Evolutionary conservation across 92 coral and sea anemone genomes (phyloP), one percentile per base, ranked within the genome.

Genomic region (Scolanthus callimorphus): DNA sequence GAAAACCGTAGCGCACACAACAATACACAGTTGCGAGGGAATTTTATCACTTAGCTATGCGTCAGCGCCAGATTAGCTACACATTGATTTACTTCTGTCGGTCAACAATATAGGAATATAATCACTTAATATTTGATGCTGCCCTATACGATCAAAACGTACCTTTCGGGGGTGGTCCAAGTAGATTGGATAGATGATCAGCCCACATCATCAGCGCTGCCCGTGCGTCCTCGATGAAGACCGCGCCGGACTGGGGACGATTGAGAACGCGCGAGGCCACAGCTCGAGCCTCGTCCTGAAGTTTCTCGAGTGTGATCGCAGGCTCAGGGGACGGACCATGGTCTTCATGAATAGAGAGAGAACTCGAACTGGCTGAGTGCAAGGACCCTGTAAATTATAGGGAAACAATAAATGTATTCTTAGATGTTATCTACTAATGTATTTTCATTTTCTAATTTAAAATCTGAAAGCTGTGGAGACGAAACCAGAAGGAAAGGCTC

Each of bases 161-260:
- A 86, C 97, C 97, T 91, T 68, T 78, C 6, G 65, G 31, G 2
- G 79, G 74, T 12, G 97, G 97, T n/a, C 85, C 99, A 49, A 94
- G 53, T 25, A 94, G 82, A 24, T 70, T 69, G 20, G 88, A 57
- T 19, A 94, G 78, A 30, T 94, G 80, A 46, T 85, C 90, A 17
- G 96, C 85, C 85, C 96, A 90, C 87, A 94, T 81, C n/a, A 73
- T 83, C 34, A 79, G 60, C 4, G 99, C 99, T 25, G 74, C 76
- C 41, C 74, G 75, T 13, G 87, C 94, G 72, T 94, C 95, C 3
- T 76, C 74, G 59, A 80, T 49, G 41, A 94, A 75, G 3, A 74
- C 78, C 51, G 80, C 69, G 15, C 94, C 99, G 2, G 96, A 94
- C 67, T 77, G 76, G 13, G 99, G 96, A 9, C 96, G 88, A 38